These are phyloP conservation scores for human DNA, from an alignment of 2,113 vertebrate species.

Conservation along the genomic window GRCh38 chr13:77267501-77268000, in stretches of 20 bases:
- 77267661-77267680: conserved; percentile 24
- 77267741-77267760: conserved; percentile 13
- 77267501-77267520: background rate
- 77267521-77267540: background rate
- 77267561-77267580: background rate
- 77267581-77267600: background rate
- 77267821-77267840: conserved; percentile 80
- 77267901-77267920: conserved; percentile 95
- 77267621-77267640: conserved; percentile 33
- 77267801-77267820: conserved; percentile 37
- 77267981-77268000: conserved; percentile 24
- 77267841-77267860: conserved; percentile 94
- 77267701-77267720: background rate
- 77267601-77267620: background rate
- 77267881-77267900: conserved; percentile 97
- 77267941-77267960: conserved; percentile 53
- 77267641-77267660: background rate
- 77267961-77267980: conserved; percentile 47
- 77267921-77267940: conserved; percentile 97
- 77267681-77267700: conserved; percentile 1
- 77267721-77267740: conserved; percentile 49
- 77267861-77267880: conserved; percentile 98
- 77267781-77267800: conserved; percentile 22
- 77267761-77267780: background rate
- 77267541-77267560: conserved; percentile 4